phyloP scores from a whole-genome alignment of 2,113 vertebrate species.

The Bagarius yarrelli region DNA sequence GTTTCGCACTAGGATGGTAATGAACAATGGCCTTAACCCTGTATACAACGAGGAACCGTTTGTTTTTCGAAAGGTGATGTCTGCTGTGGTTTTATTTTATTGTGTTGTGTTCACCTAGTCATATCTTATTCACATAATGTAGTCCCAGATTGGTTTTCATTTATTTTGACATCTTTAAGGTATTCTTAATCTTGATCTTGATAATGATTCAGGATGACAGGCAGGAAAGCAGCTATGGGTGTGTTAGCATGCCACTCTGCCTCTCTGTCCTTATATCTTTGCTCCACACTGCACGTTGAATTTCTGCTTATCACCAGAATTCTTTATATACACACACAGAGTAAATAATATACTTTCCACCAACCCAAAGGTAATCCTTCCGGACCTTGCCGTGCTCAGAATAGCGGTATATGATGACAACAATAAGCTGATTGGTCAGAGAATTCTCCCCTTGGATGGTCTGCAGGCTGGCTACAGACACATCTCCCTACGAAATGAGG shows the following conservation, averaged over 20 bases:
- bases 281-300: constrained; percentile 33
- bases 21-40: constrained; percentile 88
- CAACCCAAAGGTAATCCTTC: constrained; percentile 86
- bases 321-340: neutral
- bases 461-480: constrained; percentile 96
- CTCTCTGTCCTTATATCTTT: constrained; percentile 25
- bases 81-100: neutral
- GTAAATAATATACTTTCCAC: constrained; percentile 17
- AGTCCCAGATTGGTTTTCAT: neutral
- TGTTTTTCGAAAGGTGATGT: constrained; percentile 82
- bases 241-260: constrained; percentile 23
- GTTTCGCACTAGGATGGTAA: constrained; percentile 86
- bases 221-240: constrained; percentile 1
- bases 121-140: constrained; percentile 15
- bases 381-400: constrained; percentile 93
- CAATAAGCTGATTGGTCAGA: constrained; percentile 93
- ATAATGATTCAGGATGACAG: neutral
- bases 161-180: constrained; percentile 7
- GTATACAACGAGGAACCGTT: constrained; percentile 86
- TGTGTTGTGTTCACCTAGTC: neutral
- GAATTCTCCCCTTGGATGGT: constrained; percentile 93
- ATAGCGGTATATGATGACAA: constrained; percentile 97
- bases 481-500: constrained; percentile 96
- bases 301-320: constrained; percentile 36
- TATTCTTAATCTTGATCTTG: constrained; percentile 24